phyloP scores from a whole-genome alignment of 1,140 invertebrate species.

The Aphelenchoides besseyi region DNA sequence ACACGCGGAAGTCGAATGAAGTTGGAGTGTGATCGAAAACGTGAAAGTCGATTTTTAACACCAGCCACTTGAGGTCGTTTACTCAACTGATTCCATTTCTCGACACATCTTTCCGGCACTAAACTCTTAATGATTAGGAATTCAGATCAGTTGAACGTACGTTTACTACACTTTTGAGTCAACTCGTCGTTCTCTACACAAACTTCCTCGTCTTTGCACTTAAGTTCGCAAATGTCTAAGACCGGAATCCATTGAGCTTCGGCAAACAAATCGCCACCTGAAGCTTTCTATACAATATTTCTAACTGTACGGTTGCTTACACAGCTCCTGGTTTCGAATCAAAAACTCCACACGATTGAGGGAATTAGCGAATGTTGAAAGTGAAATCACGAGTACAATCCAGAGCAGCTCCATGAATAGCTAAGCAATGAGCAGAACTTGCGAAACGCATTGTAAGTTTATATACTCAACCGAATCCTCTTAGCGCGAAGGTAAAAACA shows the following conservation, averaged over 20 bases:
- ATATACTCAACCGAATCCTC: no score
- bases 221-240: constrained; percentile 42
- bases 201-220: constrained; percentile 43
- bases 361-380: no score
- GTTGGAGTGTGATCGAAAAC: not conserved
- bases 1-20: no score
- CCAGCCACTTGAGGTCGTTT: not conserved
- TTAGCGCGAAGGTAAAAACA: no score
- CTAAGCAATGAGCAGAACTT: no score
- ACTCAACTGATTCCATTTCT: not conserved
- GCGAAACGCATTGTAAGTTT: no score
- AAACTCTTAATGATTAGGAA: not conserved
- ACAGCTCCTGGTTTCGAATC: not conserved
- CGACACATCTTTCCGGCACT: not conserved
- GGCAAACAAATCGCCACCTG: constrained; percentile 45
- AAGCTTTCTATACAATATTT: not conserved
- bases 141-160: constrained; percentile 16
- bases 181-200: constrained; percentile 49
- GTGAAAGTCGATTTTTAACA: not conserved
- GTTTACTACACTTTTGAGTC: constrained; percentile 41
- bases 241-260: constrained; percentile 54
- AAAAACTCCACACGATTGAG: not conserved
- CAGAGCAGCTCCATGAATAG: no score
- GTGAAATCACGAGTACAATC: no score
- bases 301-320: not conserved